Conservation (phyloP, 2,888 invertebrate genomes). For the Agrilus cyanescens region DNA sequence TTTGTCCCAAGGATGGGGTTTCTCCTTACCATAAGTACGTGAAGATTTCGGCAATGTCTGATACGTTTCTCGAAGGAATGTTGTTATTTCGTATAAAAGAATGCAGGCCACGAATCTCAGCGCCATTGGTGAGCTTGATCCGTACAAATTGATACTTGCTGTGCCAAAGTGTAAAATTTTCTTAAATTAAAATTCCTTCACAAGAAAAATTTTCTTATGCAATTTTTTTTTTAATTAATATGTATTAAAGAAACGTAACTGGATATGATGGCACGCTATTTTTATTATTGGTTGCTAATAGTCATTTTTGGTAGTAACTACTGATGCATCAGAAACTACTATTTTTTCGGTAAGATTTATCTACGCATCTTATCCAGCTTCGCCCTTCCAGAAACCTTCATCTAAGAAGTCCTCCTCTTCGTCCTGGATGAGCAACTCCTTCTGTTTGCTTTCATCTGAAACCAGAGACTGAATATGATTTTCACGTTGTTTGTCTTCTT, state of each 20-base stretch:
- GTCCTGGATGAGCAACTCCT: constrained; percentile 67
- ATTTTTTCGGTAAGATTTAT: not conserved
- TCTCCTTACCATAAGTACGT: constrained; percentile 60
- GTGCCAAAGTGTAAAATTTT: constrained; percentile 12
- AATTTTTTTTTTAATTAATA: too few relatives aligned
- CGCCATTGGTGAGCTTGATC: constrained; percentile 78
- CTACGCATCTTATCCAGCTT: not conserved
- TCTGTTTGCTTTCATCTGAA: constrained; percentile 65
- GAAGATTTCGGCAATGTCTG: constrained; percentile 69
- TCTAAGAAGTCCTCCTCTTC: constrained; percentile 97
- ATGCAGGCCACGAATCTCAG: constrained; percentile 88
- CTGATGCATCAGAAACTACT: too few relatives aligned
- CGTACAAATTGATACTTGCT: constrained; percentile 44
- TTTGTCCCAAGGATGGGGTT: constrained; percentile 71
- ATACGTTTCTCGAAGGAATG: constrained; percentile 93
- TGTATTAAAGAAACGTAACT: too few relatives aligned
- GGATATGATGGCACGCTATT: too few relatives aligned
- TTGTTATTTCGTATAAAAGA: constrained; percentile 91
- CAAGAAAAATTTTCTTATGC: constrained; percentile 7
- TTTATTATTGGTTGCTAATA: too few relatives aligned
- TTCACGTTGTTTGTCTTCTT: constrained; percentile 65
- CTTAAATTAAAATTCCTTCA: not conserved
- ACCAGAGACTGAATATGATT: constrained; percentile 56
- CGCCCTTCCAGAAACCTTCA: constrained; percentile 50
- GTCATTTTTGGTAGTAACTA: too few relatives aligned